phyloP scores from a whole-genome alignment of 2,113 vertebrate genomes.

The Xenus cinereus region DNA sequence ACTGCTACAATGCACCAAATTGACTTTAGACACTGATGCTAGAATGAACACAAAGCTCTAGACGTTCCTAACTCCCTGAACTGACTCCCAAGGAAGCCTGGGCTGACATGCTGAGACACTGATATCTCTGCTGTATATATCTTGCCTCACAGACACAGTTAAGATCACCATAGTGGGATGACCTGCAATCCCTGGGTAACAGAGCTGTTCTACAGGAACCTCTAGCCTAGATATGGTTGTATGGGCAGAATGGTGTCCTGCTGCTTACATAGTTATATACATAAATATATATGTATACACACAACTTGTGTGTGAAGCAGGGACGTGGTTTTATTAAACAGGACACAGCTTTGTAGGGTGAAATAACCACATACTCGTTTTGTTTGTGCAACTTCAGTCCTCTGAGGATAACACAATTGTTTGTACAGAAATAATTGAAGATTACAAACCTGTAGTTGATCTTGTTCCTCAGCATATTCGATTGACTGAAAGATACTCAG shows the following conservation, averaged over 20 bases:
- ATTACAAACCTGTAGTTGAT: constrained; percentile 88
- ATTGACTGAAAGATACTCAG: constrained; percentile 94
- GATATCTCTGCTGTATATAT: not conserved
- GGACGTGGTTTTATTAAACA: not conserved
- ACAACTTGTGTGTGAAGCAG: not conserved
- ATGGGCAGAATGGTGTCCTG: not conserved
- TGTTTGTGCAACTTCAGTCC: not conserved
- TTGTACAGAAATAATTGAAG: not conserved
- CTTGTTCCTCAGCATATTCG: constrained; percentile 93
- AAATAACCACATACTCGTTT: not conserved
- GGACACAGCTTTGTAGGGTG: not conserved
- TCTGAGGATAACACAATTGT: not conserved
- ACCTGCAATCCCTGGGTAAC: not conserved
- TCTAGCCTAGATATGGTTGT: not conserved
- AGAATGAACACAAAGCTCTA: not conserved
- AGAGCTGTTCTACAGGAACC: not conserved
- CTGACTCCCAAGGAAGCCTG: not conserved
- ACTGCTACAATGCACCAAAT: not conserved
- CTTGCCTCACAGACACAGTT: not conserved
- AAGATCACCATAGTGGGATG: not conserved
- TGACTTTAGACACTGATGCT: not conserved
- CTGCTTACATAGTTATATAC: not conserved
- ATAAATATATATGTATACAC: not conserved
- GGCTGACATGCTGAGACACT: not conserved
- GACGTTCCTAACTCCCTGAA: not conserved